A percentile compares a stretch with the other conserved stretches of the same genome.
Conservation (phyloP, 2,113 vertebrate species). For the Heliornis fulica region DNA sequence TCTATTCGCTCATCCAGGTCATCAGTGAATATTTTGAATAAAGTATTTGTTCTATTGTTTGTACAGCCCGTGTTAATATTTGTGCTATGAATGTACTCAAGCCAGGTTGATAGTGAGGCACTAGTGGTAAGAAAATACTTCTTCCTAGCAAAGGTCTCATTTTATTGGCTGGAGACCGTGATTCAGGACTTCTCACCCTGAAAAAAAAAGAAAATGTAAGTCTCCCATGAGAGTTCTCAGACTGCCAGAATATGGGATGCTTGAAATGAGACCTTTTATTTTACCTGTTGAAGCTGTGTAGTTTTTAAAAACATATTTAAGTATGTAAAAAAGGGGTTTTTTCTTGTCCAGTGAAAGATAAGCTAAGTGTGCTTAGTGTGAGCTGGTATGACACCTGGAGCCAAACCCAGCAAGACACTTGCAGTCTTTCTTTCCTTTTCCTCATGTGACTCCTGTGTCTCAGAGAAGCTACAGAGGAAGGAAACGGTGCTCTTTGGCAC, state of each 20-base stretch:
- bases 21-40: no score
- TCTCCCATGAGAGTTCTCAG: not conserved
- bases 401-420: not conserved
- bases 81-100: not conserved
- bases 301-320: not conserved
- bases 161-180: not conserved
- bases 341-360: not conserved
- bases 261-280: not conserved
- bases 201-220: not conserved
- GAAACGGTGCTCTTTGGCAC: not conserved
- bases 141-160: not conserved
- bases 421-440: not conserved
- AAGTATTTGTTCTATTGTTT: not conserved
- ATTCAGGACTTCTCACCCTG: not conserved
- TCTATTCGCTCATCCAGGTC: no score
- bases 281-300: not conserved
- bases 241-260: not conserved
- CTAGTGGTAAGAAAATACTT: not conserved
- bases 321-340: not conserved
- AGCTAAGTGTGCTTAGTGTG: not conserved
- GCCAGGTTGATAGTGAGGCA: not conserved
- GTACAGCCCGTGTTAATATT: not conserved
- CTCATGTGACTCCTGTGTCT: accelerated
- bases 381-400: not conserved
- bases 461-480: not conserved